A percentile compares a stretch with the other conserved stretches of the same genome.
Evolutionary conservation across 2,888 invertebrate genomes (phyloP).

Genomic region (Agrochola lota): DNA sequence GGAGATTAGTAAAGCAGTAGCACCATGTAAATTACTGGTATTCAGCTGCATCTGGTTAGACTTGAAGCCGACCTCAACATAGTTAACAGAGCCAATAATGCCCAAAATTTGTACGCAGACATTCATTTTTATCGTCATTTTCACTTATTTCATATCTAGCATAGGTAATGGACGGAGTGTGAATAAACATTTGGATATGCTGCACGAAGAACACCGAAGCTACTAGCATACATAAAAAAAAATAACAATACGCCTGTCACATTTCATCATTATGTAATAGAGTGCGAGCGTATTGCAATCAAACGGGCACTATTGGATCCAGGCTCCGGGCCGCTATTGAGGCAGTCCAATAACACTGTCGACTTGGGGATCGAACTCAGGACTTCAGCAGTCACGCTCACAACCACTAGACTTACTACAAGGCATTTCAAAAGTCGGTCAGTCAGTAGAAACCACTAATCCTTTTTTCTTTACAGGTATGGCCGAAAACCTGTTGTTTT

Average conservation of each 20-base stretch:
- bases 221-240: background rate
- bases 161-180: background rate
- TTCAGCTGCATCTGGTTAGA: background rate
- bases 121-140: background rate
- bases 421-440: background rate
- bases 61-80: background rate
- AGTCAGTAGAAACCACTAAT: background rate
- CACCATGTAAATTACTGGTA: background rate
- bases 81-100: background rate
- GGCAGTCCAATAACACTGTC: background rate
- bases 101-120: background rate
- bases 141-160: background rate
- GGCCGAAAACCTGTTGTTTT: constrained; percentile 28
- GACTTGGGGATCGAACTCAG: background rate
- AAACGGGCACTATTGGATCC: background rate
- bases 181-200: background rate
- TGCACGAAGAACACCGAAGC: background rate
- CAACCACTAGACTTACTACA: background rate
- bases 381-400: background rate
- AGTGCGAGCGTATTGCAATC: background rate
- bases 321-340: background rate
- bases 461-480: constrained; percentile 28
- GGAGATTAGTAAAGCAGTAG: background rate
- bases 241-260: background rate
- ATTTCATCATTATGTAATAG: background rate